Evolutionary conservation across 2,113 vertebrate species (phyloP).

Genomic region (Campylorhamphus procurvoides): DNA sequence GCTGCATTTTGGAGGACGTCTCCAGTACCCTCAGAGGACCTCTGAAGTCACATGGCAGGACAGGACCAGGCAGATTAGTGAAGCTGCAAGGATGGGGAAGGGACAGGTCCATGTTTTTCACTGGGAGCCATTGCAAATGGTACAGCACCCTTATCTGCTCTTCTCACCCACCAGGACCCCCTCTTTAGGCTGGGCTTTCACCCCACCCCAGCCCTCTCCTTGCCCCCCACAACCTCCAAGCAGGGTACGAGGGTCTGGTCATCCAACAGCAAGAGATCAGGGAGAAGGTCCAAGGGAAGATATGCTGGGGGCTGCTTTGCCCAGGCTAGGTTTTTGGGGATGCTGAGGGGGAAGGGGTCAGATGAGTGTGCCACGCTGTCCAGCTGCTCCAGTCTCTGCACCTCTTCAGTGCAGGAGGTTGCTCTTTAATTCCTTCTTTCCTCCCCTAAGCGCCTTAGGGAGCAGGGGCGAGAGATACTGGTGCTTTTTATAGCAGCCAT

Average conservation of each 20-base stretch:
- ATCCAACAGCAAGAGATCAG: not conserved
- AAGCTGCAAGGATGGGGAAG: not conserved
- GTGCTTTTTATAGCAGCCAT: conserved; percentile 48
- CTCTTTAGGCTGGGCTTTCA: not conserved
- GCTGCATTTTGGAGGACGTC: not conserved
- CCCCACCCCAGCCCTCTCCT: not conserved
- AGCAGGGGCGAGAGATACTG: not conserved
- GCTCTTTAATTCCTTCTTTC: conserved; percentile 46
- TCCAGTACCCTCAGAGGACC: not conserved
- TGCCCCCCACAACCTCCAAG: not conserved
- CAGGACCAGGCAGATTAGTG: not conserved
- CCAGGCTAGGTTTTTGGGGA: not conserved
- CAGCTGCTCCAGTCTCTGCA: not conserved
- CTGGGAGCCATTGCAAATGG: accelerated
- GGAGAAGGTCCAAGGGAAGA: not conserved
- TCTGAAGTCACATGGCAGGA: not conserved
- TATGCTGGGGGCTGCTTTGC: not conserved
- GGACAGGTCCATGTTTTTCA: not conserved
- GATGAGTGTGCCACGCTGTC: not conserved
- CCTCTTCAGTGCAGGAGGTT: not conserved
- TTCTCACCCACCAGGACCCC: not conserved
- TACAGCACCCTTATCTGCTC: not conserved
- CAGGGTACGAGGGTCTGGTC: not conserved
- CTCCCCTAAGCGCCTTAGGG: conserved; percentile 52
- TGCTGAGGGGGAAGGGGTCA: not conserved